Conservation (phyloP, 2,888 invertebrate genomes). For the Netelia fuscicornis region DNA sequence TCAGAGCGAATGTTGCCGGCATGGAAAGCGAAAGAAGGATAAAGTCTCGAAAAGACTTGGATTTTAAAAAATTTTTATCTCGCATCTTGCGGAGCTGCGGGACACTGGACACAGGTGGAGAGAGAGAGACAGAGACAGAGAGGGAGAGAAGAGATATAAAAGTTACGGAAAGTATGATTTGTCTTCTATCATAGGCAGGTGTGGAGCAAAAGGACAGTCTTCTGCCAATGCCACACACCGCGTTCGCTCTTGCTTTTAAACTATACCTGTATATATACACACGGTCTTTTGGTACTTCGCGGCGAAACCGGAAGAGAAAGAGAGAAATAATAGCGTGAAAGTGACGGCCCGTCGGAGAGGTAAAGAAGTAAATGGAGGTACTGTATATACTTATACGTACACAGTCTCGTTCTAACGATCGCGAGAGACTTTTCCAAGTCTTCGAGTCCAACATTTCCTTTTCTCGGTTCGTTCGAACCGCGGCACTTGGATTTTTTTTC, state of each 20-base stretch:
- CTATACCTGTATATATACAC: neutral
- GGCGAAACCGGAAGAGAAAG: slow-evolving; percentile 20
- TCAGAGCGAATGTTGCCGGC: neutral
- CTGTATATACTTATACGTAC: slow-evolving; percentile 28
- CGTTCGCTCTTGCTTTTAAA: slow-evolving; percentile 31
- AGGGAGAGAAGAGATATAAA: slow-evolving; percentile 37
- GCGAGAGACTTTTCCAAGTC: slow-evolving; percentile 65
- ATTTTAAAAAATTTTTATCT: slow-evolving; percentile 24
- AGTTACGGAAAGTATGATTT: slow-evolving; percentile 62
- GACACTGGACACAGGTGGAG: slow-evolving; percentile 17
- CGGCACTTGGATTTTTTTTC: slow-evolving; percentile 44
- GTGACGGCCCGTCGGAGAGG: slow-evolving; percentile 72
- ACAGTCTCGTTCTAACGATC: slow-evolving; percentile 67
- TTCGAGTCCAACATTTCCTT: slow-evolving; percentile 63
- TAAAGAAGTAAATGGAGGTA: slow-evolving; percentile 64
- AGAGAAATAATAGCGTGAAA: slow-evolving; percentile 75
- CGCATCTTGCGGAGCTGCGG: slow-evolving; percentile 8
- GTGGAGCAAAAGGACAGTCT: slow-evolving; percentile 34
- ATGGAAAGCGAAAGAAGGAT: neutral
- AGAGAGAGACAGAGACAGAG: neutral
- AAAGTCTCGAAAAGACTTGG: slow-evolving; percentile 13
- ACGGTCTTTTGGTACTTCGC: slow-evolving; percentile 34
- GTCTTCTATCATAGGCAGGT: slow-evolving; percentile 63
- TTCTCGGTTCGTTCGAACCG: slow-evolving; percentile 19
- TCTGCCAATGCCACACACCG: slow-evolving; percentile 45